Evolutionary conservation across 2,888 invertebrate species (phyloP).

Genomic region (Lasioglossum calceatum): DNA sequence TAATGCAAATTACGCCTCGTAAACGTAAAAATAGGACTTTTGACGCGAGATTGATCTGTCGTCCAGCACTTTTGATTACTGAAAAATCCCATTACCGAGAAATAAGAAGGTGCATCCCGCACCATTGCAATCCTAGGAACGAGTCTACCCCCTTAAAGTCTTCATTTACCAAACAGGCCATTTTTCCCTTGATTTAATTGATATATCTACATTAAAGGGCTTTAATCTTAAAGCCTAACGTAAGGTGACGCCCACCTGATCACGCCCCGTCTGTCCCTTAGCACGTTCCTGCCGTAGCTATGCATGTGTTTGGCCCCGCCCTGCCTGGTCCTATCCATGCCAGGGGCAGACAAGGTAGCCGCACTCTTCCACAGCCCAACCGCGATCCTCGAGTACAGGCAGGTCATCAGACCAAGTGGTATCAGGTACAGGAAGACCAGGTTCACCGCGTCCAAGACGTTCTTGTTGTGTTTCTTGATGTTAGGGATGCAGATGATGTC

Average conservation of each 20-base stretch:
- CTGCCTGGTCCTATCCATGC: conserved; percentile 68
- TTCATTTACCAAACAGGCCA: too few relatives aligned
- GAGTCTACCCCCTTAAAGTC: too few relatives aligned
- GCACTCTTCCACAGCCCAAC: conserved; percentile 92
- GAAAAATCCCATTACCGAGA: too few relatives aligned
- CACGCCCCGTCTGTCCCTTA: conserved; percentile 93
- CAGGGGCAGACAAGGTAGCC: conserved; percentile 71
- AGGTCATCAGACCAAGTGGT: conserved; percentile 90
- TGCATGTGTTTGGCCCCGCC: conserved; percentile 86
- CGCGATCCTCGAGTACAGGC: conserved; percentile 91
- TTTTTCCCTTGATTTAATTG: too few relatives aligned
- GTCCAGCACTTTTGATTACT: too few relatives aligned
- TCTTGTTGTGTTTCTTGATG: conserved; percentile 91
- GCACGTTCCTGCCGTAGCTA: conserved; percentile 90
- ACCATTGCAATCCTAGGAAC: too few relatives aligned
- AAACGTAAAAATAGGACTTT: too few relatives aligned
- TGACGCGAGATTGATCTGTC: too few relatives aligned
- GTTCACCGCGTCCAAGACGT: conserved; percentile 92
- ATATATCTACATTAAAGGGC: too few relatives aligned
- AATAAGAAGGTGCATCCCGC: too few relatives aligned
- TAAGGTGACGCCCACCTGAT: conserved; percentile 84
- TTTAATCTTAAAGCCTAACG: not conserved
- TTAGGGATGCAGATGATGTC: conserved; percentile 91
- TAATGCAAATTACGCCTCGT: too few relatives aligned
- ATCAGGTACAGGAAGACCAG: conserved; percentile 93